A percentile compares a stretch with the other conserved stretches of the same genome.
These are phyloP conservation scores for Macrosiphum euphorbiae DNA, from an alignment of 2,888 invertebrate genomes.

Conservation along the genomic window DNA sequence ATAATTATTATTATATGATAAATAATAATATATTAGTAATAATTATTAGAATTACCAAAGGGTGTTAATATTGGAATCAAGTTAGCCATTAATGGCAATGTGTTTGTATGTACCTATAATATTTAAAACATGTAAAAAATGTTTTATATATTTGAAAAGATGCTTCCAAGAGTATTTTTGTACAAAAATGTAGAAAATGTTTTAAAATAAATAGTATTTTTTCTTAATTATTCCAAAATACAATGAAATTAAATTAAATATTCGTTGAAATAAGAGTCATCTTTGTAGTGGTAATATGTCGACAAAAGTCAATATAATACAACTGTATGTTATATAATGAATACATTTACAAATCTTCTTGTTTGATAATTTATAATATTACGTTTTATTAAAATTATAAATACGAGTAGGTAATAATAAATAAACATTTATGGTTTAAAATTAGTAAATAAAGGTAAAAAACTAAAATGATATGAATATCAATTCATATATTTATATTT, in stretches of 20 bases:
- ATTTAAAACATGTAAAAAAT: neutral
- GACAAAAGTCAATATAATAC: neutral
- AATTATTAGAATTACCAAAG: neutral
- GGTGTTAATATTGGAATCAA: neutral
- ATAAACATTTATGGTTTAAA: neutral
- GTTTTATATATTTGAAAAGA: neutral
- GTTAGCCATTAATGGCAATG: neutral
- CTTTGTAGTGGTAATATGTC: neutral
- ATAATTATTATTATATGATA: neutral
- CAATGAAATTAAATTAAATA: neutral
- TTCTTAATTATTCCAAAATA: neutral
- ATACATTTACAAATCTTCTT: neutral
- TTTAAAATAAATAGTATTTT: neutral
- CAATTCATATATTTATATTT: neutral
- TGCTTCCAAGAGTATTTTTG: rapidly evolving
- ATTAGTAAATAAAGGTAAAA: neutral
- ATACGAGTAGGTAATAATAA: neutral
- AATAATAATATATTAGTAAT: neutral
- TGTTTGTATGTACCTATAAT: neutral
- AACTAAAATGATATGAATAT: neutral
- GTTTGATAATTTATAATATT: neutral
- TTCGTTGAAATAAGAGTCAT: neutral
- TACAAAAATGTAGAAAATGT: neutral
- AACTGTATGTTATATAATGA: neutral
- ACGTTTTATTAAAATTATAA: neutral